Base-by-base conservation (phyloP, 2,797 vertebrate genomes). In the Synanceia verrucosa region DNA sequence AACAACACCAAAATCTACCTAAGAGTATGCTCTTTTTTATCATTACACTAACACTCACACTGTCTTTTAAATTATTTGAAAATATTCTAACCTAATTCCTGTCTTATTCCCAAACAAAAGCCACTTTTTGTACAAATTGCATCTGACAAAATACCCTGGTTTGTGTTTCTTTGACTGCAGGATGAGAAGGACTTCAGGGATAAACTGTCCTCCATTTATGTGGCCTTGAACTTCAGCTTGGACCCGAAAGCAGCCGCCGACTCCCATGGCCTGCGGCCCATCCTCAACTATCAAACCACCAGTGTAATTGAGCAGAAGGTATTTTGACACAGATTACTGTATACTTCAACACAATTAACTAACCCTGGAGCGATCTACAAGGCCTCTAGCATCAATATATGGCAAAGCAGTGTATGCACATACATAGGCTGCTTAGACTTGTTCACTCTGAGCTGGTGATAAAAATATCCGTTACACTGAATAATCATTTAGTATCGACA, bases 121-220 rank as follows among this genome's bases (percentile, higher is more conserved):
- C 34, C 23, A 11, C 4, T 18, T 34, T 34, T 48, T 57, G 11
- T 26, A 23, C 33, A 50, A 50, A 52, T 23, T 43, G 7, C 2
- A 11, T 71, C 36, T 62, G 26, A 57, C 52, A 14, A 48, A 52
- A 70, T n/a, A 55, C 33, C 29, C 9, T 53, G 11, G 3, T 53
- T 12, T 76, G 8, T 79, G 23, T 72, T 70, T 83, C 4, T 83
- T 16, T 68, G n/a, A 14, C 57, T 78, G 48, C 88, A 98, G 97
- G 96, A 94, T 1, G 96, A 97, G 70, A 95, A 96, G 7, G 96
- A 98, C 29, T 98, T 98, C 84, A 94, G 96, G 76, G 97, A 98
- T 84, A 98, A 98, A 88, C 95, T 98, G 50, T 97, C 97, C 5
- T 88, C 96, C 31, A 97, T 98, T 85, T 94, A 93, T 29, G 91